Percentiles rank a stretch among this genome's conserved stretches.
These are phyloP conservation scores for Drosophila bipectinata DNA, from an alignment of 1,140 invertebrate species.

Conservation along the genomic window DNA sequence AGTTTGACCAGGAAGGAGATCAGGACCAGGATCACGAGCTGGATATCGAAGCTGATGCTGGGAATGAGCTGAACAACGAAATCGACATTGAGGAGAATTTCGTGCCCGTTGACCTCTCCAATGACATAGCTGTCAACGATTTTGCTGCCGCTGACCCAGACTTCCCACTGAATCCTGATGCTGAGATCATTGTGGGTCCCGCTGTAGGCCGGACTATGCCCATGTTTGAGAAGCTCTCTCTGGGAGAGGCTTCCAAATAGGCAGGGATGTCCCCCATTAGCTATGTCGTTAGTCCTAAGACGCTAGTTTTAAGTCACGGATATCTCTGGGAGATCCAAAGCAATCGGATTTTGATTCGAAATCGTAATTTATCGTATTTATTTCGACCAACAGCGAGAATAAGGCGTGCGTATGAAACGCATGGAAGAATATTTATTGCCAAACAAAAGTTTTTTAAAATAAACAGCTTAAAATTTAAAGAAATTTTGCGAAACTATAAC, in stretches of 20 bases:
- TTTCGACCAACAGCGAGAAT: slow-evolving; percentile 36
- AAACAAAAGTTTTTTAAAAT: slow-evolving; percentile 22
- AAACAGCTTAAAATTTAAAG: neutral
- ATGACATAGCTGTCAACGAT: slow-evolving; percentile 83
- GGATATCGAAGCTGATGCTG: slow-evolving; percentile 56
- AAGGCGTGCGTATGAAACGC: slow-evolving; percentile 20
- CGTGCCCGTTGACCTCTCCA: slow-evolving; percentile 75
- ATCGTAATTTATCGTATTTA: slow-evolving; percentile 35
- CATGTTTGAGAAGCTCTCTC: slow-evolving; percentile 72
- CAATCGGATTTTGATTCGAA: slow-evolving; percentile 11
- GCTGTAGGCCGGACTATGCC: slow-evolving; percentile 39
- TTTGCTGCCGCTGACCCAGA: slow-evolving; percentile 55
- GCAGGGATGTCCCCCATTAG: neutral
- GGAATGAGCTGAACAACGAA: slow-evolving; percentile 71
- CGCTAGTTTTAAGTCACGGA: slow-evolving; percentile 36
- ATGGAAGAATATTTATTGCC: slow-evolving; percentile 38
- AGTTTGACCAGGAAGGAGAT: slow-evolving; percentile 38
- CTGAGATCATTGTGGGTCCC: slow-evolving; percentile 69
- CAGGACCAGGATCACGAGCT: slow-evolving; percentile 58
- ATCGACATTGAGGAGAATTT: slow-evolving; percentile 71
- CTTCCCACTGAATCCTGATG: slow-evolving; percentile 78
- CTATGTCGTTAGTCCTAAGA: slow-evolving; percentile 30
- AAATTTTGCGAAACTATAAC: neutral
- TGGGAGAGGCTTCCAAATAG: slow-evolving; percentile 29
- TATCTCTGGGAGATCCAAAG: slow-evolving; percentile 44